A percentile compares a stretch with the other conserved stretches of the same genome.
Evolutionary conservation across 2,113 vertebrate species (phyloP).

Genomic region (Arvicanthis niloticus): DNA sequence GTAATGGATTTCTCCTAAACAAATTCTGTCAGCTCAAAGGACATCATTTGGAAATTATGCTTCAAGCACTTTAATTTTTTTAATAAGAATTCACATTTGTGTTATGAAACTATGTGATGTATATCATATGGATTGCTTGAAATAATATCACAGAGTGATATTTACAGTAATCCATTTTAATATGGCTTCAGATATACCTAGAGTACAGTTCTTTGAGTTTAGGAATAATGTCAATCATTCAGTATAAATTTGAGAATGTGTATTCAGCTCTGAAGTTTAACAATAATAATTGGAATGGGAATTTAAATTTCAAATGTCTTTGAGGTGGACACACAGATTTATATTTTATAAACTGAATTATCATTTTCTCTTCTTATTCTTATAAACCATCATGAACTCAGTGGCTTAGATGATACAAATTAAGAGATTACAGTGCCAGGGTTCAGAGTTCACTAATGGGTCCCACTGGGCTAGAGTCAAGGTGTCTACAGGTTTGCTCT

Average conservation of each 20-base stretch:
- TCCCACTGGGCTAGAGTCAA: not conserved
- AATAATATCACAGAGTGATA: not conserved
- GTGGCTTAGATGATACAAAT: not conserved
- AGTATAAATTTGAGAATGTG: not conserved
- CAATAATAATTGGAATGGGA: not conserved
- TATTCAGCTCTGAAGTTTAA: not conserved
- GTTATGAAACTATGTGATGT: not conserved
- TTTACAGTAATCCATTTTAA: not conserved
- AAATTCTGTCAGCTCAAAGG: not conserved
- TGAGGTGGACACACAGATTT: not conserved
- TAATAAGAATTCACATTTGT: slow-evolving; percentile 1
- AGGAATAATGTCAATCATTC: not conserved
- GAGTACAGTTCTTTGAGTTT: not conserved
- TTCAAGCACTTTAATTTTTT: not conserved
- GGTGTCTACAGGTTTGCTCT: not conserved
- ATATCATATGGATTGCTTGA: not conserved
- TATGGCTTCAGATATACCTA: not conserved
- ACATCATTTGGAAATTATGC: not conserved
- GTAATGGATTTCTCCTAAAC: slow-evolving; percentile 7
- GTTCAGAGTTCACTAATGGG: not conserved
- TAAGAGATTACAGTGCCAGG: not conserved
- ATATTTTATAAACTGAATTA: not conserved
- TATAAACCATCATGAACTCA: not conserved
- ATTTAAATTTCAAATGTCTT: not conserved
- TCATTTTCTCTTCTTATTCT: not conserved